Evolutionary conservation across 2,888 invertebrate genomes (phyloP).

Genomic region (Cataglyphis rosenhaueri): DNA sequence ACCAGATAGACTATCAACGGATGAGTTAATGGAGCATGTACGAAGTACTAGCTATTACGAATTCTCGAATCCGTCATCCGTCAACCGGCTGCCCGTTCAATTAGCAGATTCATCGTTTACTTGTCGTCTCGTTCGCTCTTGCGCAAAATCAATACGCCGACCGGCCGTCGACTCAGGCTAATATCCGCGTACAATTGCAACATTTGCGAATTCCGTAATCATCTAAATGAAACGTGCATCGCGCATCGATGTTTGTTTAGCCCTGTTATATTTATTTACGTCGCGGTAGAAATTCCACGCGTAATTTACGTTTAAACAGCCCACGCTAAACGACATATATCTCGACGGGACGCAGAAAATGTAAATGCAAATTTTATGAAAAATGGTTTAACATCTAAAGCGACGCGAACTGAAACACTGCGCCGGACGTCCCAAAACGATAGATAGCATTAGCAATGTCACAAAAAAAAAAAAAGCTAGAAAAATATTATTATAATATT

Average conservation of each 20-base stretch:
- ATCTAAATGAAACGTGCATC: conserved; percentile 7
- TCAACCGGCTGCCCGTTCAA: conserved; percentile 78
- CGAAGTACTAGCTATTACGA: conserved; percentile 42
- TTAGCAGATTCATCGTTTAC: conserved; percentile 79
- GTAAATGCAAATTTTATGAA: conserved; percentile 53
- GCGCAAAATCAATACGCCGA: conserved; percentile 61
- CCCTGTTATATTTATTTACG: conserved; percentile 32
- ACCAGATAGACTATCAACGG: conserved; percentile 38
- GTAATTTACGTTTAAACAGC: conserved; percentile 16
- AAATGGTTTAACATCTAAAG: conserved; percentile 31
- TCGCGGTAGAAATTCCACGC: conserved; percentile 3
- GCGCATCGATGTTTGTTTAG: conserved; percentile 22
- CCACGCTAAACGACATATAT: neutral
- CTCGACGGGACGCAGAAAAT: neutral
- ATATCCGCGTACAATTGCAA: conserved; percentile 51
- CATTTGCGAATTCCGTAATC: conserved; percentile 39
- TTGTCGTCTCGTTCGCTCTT: conserved; percentile 69
- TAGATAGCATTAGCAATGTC: conserved; percentile 25
- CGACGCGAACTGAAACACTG: neutral
- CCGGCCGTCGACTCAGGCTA: conserved; percentile 52
- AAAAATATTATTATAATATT: conserved; percentile 14
- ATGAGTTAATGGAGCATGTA: conserved; percentile 62
- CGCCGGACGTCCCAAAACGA: neutral
- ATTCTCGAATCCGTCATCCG: conserved; percentile 64
- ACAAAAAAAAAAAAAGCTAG: neutral